Conservation (phyloP, 1,140 invertebrate genomes). For the Eurytemora carolleeae region DNA sequence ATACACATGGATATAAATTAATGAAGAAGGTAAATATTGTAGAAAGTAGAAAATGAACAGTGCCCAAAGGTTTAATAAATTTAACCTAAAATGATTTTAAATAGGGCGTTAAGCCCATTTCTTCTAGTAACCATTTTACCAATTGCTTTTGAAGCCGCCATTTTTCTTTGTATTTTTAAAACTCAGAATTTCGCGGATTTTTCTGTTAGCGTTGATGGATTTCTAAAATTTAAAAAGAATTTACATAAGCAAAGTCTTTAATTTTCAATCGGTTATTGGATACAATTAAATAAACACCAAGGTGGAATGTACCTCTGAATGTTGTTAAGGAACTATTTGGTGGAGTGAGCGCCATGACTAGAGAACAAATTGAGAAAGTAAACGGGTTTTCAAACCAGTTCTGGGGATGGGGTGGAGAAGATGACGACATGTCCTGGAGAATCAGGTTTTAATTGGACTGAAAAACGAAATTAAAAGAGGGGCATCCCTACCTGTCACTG, state of each 20-base stretch:
- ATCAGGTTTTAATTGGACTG: too few relatives aligned
- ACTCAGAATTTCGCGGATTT: background rate
- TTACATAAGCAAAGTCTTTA: background rate
- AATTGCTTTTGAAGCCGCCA: background rate
- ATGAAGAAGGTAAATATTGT: too few relatives aligned
- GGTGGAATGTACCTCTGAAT: too few relatives aligned
- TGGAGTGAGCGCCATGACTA: slow-evolving; percentile 62
- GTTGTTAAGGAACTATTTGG: slow-evolving; percentile 28
- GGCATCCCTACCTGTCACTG: too few relatives aligned
- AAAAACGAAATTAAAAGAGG: too few relatives aligned
- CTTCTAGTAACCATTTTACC: background rate
- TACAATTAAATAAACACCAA: slow-evolving; percentile 12
- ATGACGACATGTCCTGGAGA: slow-evolving; percentile 26
- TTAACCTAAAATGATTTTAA: too few relatives aligned
- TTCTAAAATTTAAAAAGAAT: slow-evolving; percentile 4
- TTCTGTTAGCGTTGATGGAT: too few relatives aligned
- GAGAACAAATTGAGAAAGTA: slow-evolving; percentile 44
- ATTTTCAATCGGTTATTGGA: background rate
- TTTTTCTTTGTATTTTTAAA: background rate
- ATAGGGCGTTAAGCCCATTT: too few relatives aligned
- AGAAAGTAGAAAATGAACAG: too few relatives aligned
- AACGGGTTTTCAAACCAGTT: slow-evolving; percentile 29
- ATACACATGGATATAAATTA: too few relatives aligned
- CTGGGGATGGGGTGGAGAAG: slow-evolving; percentile 30
- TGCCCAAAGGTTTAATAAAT: too few relatives aligned